These are phyloP conservation scores for Scrobipalpa atriplicella DNA, from an alignment of 2,888 invertebrate species.

Conservation along the genomic window DNA sequence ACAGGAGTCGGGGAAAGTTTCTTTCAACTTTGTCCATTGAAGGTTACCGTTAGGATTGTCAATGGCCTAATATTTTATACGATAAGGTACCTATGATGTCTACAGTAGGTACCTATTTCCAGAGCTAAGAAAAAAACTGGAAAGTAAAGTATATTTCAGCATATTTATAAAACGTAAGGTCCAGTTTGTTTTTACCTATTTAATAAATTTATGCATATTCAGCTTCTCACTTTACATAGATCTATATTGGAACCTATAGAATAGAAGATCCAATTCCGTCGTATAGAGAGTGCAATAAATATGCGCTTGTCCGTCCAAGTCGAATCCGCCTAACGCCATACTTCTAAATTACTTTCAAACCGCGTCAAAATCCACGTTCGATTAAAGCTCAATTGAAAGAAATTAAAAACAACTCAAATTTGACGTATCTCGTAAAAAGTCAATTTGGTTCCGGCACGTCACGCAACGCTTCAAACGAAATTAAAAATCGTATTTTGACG, in stretches of 20 bases:
- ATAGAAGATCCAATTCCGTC: neutral
- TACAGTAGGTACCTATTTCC: too few relatives aligned
- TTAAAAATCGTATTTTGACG: neutral
- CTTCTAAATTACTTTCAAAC: neutral
- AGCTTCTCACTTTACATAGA: neutral
- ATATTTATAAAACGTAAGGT: too few relatives aligned
- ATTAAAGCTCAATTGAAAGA: conserved; percentile 6
- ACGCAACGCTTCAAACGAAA: neutral
- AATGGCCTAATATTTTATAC: too few relatives aligned
- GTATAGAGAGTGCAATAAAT: neutral
- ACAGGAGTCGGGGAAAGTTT: too few relatives aligned
- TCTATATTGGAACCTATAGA: too few relatives aligned
- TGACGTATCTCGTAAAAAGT: conserved; percentile 3
- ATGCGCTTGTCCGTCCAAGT: neutral
- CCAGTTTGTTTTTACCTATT: neutral
- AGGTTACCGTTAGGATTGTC: too few relatives aligned
- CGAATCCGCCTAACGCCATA: neutral
- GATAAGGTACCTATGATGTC: too few relatives aligned
- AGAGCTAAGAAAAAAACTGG: too few relatives aligned
- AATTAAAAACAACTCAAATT: neutral
- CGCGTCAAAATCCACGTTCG: neutral
- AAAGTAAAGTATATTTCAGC: too few relatives aligned
- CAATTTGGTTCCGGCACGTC: neutral
- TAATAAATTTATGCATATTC: neutral
- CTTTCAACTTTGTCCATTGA: too few relatives aligned